Evolutionary conservation across 2,888 invertebrate species (phyloP).

Genomic region (Allacma fusca): DNA sequence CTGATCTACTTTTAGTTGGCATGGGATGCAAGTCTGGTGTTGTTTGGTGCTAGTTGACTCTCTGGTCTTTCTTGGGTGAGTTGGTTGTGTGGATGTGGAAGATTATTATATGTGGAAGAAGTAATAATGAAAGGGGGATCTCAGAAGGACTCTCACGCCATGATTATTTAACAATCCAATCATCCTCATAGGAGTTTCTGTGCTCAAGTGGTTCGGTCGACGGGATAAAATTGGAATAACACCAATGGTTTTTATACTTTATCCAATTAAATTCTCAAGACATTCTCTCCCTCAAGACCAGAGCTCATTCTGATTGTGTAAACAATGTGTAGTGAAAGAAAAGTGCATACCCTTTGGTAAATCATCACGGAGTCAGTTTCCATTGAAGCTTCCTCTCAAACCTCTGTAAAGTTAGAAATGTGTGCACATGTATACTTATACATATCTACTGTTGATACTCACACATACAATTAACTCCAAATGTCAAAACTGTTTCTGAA

Average conservation of each 20-base stretch:
- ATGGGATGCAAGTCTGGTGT: slow-evolving; percentile 8
- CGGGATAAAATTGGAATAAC: background rate
- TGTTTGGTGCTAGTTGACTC: slow-evolving; percentile 8
- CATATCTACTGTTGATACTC: too few relatives aligned
- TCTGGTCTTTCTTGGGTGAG: background rate
- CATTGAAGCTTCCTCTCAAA: too few relatives aligned
- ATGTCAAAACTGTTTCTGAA: too few relatives aligned
- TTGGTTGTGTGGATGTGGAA: background rate
- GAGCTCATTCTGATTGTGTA: background rate
- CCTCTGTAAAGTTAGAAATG: too few relatives aligned
- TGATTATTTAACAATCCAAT: slow-evolving; percentile 16
- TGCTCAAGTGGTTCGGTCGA: background rate
- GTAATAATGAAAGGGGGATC: background rate
- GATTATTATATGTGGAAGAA: background rate
- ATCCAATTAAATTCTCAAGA: background rate
- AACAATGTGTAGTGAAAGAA: background rate
- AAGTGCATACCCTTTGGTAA: too few relatives aligned
- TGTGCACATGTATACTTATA: too few relatives aligned
- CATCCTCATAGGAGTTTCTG: background rate
- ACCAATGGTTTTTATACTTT: background rate
- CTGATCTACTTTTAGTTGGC: slow-evolving; percentile 42
- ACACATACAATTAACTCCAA: too few relatives aligned
- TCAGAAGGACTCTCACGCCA: background rate
- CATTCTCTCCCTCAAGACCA: background rate
- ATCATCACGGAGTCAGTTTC: too few relatives aligned